Base-by-base conservation (phyloP, 2,888 invertebrate species). In the Microctonus hyperodae region DNA sequence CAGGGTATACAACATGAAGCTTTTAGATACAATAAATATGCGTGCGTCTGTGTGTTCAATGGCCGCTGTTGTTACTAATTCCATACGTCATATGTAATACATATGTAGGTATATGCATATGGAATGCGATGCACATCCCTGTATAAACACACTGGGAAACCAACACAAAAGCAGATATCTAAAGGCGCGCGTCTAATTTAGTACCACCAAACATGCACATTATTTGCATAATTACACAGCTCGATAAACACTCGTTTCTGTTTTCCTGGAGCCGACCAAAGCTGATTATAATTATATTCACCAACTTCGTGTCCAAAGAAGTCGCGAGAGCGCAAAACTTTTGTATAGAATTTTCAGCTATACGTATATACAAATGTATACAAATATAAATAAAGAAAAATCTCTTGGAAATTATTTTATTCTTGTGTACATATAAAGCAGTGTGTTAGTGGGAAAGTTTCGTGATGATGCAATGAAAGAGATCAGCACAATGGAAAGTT, bases 211-310 rank as follows among this genome's bases (percentile, higher is more conserved):
- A 76, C 75, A 76, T 76, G 75, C 75, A 74, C 73, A 75, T 73
- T 72, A 75, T 76, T 76, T 75, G 75, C 75, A 76, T 76, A 75
- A 76, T 76, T 73, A 73, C 75, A 75, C 72, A 70, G 72, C 72
- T 70, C 73, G 74, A 75, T 75, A 75, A 75, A 73, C 71, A 72
- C 74, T 72, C 71, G 70, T 74, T 75, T 75, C 71, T 73, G 72
- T 69, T 73, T 73, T 72, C 72, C 71, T 61, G 60, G 61, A 48
- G 64, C 64, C 60, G 50, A 55, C 48, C 7, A 60, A 23, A 28
- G 59, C 58, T 33, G 35, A 67, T 50, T 66, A 57, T 66, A n/a
- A n/a, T n/a, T n/a, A n/a, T n/a, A n/a, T n/a, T n/a, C n/a, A n/a
- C 40, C 48, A 33, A 23, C 44, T 57, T 66, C 35, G 44, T 33